Evolutionary conservation across 2,888 invertebrate genomes (phyloP).

Genomic region (Crepidodera aurea): DNA sequence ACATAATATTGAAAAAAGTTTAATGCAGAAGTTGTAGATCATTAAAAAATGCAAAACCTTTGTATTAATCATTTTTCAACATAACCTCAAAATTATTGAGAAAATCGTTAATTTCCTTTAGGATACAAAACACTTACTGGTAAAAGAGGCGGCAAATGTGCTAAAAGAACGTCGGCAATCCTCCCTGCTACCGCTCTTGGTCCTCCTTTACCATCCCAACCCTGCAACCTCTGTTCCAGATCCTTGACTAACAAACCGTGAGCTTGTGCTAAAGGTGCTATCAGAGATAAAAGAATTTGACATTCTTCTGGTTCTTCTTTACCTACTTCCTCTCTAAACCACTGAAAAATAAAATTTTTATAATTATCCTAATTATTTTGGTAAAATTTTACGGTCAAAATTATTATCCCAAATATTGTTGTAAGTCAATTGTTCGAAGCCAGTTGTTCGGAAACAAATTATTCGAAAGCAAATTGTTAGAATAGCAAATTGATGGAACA

Average conservation of each 20-base stretch:
- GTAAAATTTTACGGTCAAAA: not conserved
- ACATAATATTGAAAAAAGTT: no score
- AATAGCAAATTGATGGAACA: no score
- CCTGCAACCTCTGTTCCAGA: constrained; percentile 76
- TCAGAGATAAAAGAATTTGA: constrained; percentile 66
- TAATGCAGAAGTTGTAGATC: no score
- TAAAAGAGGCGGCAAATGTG: constrained; percentile 70
- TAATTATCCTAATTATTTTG: not conserved
- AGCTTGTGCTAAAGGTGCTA: constrained; percentile 81
- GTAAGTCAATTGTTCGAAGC: no score
- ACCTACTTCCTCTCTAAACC: constrained; percentile 74
- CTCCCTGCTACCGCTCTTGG: constrained; percentile 64
- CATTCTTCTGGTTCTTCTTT: constrained; percentile 69
- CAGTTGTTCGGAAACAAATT: no score
- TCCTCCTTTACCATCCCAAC: constrained; percentile 74
- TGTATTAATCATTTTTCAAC: no score
- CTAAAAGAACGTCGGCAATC: constrained; percentile 79
- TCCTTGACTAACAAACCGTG: constrained; percentile 83
- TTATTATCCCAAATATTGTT: no score
- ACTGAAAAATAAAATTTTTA: constrained; percentile 62
- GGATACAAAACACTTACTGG: constrained; percentile 59
- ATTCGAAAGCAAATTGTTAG: no score
- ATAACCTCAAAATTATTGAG: no score
- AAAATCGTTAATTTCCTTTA: no score
- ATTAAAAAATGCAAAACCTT: no score